These are phyloP conservation scores for Neoniphon sammara DNA, from an alignment of 2,797 vertebrate species.

Conservation along the genomic window DNA sequence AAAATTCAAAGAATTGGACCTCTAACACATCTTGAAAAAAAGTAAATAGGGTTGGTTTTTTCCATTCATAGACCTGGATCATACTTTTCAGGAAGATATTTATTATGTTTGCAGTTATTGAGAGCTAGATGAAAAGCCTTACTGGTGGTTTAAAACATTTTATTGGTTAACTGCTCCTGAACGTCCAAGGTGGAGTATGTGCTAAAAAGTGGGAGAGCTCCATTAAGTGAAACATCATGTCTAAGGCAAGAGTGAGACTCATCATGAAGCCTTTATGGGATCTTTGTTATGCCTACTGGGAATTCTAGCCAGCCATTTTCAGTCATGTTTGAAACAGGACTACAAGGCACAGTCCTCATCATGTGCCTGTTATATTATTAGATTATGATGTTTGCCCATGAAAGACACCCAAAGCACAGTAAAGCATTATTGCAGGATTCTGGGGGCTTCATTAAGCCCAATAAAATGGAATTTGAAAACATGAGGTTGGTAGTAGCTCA, in stretches of 20 bases:
- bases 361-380: background rate
- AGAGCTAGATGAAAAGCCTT: background rate
- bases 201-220: background rate
- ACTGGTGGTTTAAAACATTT: background rate
- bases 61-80: background rate
- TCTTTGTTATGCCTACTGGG: background rate
- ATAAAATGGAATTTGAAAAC: slow-evolving; percentile 17
- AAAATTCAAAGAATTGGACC: too few species aligned
- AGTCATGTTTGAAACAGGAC: background rate
- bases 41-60: background rate
- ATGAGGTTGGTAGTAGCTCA: slow-evolving; percentile 14
- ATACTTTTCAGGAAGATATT: background rate
- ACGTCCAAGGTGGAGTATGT: background rate
- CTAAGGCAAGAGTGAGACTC: background rate
- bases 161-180: background rate
- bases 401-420: background rate
- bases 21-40: background rate
- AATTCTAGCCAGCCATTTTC: background rate
- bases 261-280: background rate
- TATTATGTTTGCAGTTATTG: background rate
- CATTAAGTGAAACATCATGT: background rate
- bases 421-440: background rate
- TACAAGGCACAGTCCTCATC: background rate
- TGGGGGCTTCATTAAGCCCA: background rate
- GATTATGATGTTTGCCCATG: background rate